Base-by-base conservation (phyloP, 2,888 invertebrate species). In the Drosophila bunnanda region DNA sequence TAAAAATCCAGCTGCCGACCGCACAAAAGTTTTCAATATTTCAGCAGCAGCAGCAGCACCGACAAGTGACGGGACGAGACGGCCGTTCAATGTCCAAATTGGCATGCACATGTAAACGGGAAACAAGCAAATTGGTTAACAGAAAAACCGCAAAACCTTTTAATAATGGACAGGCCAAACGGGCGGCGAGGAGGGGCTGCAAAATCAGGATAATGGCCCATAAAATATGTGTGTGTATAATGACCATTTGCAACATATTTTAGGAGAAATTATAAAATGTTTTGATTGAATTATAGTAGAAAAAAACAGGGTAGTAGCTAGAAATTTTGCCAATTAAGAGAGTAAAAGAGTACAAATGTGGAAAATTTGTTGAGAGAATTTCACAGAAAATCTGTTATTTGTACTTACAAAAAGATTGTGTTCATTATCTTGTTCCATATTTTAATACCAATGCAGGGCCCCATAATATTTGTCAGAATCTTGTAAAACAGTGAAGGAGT, bases 101-200 rank as follows among this genome's bases (percentile, higher is more conserved):
- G 80, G 80, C 73, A 75, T 61, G 59, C 76, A 76, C 39, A 75
- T 52, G 65, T 59, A 71, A 84, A 73, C 76, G 76, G 71, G 77
- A 78, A 76, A 82, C 77, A 77, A 75, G 77, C 77, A 77, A 89
- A 85, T 85, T 85, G 83, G 75, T 77, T 78, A 82, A 82, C 82
- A 85, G 82, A 75, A 61, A 70, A 85, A 89, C 85, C 85, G 71
- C 89, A 85, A 85, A 85, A 72, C 88, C 80, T 80, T 85, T 85
- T 89, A 88, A 89, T 80, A 88, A 79, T 79, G 74, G 67, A 75
- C 69, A 25, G 46, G 10, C 41, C 22, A 10, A 20, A 4, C 1
- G 13, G 12, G 22, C 2, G 2, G 13, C 3, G 32, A 6, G 4
- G 13, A 3, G 7, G 30, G 4, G 22, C 6, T 13, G 30, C 7